Percentiles rank a stretch among this genome's conserved stretches.
Conservation (phyloP, 1,140 invertebrate species). For the Heliconius melpomene region DNA sequence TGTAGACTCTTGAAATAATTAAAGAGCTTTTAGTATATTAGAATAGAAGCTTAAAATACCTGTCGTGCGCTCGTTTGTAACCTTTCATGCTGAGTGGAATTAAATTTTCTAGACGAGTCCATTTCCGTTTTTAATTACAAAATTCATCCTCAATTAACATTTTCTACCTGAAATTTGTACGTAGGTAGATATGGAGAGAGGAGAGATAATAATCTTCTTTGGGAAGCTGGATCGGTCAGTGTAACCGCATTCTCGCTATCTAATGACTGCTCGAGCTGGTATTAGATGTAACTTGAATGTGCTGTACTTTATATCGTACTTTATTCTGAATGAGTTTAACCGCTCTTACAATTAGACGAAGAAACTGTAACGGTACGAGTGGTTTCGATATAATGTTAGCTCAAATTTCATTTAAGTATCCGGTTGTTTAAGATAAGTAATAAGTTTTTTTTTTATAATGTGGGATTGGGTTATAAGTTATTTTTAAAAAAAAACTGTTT, state of each 20-base stretch:
- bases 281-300: conserved; percentile 13
- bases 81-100: not conserved
- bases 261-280: conserved; percentile 34
- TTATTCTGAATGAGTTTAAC: conserved; percentile 7
- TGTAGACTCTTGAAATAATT: conserved; percentile 10
- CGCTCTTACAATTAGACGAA: not conserved
- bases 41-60: conserved; percentile 12
- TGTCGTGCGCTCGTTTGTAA: conserved; percentile 7
- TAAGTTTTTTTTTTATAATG: not conserved
- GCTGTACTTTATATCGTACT: conserved; percentile 16
- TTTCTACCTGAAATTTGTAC: conserved; percentile 3
- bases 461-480: not conserved
- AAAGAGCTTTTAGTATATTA: conserved; percentile 10
- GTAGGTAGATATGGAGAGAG: not conserved
- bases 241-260: conserved; percentile 28
- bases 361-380: conserved; percentile 11
- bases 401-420: conserved; percentile 5
- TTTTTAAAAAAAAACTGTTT: not conserved
- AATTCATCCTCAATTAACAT: conserved; percentile 8
- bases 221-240: conserved; percentile 18
- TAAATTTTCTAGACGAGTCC: not conserved
- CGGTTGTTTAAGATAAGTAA: not conserved
- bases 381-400: conserved; percentile 1
- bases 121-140: conserved; percentile 12
- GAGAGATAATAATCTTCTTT: not conserved